Base-by-base conservation (phyloP, 2,113 vertebrate genomes). In the Pelecanus crispus region DNA sequence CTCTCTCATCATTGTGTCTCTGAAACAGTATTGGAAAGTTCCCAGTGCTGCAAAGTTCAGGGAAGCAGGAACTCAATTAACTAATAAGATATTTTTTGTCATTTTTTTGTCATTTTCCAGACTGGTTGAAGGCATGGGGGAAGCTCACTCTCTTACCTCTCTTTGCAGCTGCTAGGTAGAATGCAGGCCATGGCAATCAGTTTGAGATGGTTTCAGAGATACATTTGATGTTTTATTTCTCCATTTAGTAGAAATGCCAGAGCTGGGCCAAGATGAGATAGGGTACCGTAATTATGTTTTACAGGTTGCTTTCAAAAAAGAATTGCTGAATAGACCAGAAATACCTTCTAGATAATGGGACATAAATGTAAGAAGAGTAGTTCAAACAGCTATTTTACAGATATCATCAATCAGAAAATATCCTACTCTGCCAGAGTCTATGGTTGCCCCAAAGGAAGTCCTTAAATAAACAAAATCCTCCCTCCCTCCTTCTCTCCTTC, bases 341-440 rank as follows among this genome's bases (percentile, higher is more conserved):
- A 94, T 49, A 32, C 17, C 20, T 74, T 78, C 11, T 13, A 94
- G 84, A 86, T 92, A 92, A 94, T 86, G 49, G 78, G 21, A 75
- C 31, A 92, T 90, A 94, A 86, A 86, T 72, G 50, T 61, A 91
- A 88, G 61, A 73, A 80, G n/a, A 65, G 34, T 71, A 65, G 45
- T 68, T 80, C 52, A 92, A 95, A 94, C 40, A 83, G 29, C 44
- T 96, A 29, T 79, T 94, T 93, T 88, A 74, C 44, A 81, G 86
- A 71, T 85, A 95, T 16, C 59, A 95, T 94, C 71, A 88, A 79
- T 96, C 59, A 94, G 86, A 95, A 86, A 96, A 86, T 81, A 92
- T 38, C 47, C 36, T 74, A 7, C 26, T 81, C 17, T 91, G 65
- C 16, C 38, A 90, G 47, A 59, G 6, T 15, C 36, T 72, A 25